These are phyloP conservation scores for Micrastur ruficollis DNA, from an alignment of 2,797 vertebrate genomes.

Conservation along the genomic window DNA sequence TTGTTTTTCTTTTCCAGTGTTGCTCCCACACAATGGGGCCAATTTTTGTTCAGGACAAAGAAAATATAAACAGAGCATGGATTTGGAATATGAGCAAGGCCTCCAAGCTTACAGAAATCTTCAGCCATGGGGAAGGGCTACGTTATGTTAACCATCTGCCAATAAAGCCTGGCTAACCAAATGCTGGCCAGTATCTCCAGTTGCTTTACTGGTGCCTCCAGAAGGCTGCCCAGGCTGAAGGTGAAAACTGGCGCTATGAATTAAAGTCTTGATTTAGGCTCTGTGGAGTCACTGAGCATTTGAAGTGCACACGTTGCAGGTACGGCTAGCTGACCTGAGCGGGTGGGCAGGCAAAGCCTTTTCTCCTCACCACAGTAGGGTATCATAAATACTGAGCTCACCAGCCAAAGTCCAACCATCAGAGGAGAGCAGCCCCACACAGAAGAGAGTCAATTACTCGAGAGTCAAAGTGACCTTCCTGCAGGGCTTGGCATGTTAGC, in stretches of 20 bases:
- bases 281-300: background rate
- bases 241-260: background rate
- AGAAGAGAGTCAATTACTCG: background rate
- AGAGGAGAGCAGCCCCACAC: background rate
- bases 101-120: slow-evolving; percentile 33
- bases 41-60: slow-evolving; percentile 83
- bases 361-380: fast-evolving
- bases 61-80: slow-evolving; percentile 76
- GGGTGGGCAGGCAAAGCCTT: background rate
- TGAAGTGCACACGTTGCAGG: background rate
- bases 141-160: background rate
- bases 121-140: background rate
- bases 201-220: background rate
- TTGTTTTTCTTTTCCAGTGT: slow-evolving; percentile 80
- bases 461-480: background rate
- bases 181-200: background rate
- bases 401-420: background rate
- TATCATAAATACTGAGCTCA: background rate
- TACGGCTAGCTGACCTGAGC: background rate
- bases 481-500: background rate
- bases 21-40: slow-evolving; percentile 87
- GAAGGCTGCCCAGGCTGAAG: background rate
- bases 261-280: background rate
- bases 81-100: slow-evolving; percentile 65
- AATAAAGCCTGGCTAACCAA: background rate